Evolutionary conservation across 2,797 vertebrate genomes (phyloP).

Genomic region (Gephyroberyx darwinii): DNA sequence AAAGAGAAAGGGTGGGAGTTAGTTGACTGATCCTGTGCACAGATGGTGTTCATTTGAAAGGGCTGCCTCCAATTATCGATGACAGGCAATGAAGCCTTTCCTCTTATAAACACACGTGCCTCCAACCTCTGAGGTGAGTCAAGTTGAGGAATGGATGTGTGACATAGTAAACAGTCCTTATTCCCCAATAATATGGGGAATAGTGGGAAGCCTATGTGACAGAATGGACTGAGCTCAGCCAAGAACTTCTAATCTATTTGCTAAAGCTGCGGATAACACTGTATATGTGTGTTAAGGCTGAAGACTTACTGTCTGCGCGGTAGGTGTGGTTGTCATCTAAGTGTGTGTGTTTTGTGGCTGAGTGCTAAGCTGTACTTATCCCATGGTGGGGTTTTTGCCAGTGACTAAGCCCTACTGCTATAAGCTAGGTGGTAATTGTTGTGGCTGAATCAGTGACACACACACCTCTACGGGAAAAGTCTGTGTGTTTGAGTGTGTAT

Average conservation of each 20-base stretch:
- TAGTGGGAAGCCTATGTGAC: conserved; percentile 3
- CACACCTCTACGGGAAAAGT: background rate
- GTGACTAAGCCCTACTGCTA: too few relatives aligned
- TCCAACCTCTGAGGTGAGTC: conserved; percentile 17
- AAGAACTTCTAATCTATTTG: too few relatives aligned
- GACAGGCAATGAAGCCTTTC: conserved; percentile 13
- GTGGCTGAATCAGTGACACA: background rate
- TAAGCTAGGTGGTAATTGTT: too few relatives aligned
- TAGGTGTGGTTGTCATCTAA: conserved; percentile 41
- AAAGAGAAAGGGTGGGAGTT: background rate
- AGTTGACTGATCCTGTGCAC: conserved; percentile 29
- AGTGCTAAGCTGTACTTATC: background rate
- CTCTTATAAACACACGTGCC: conserved; percentile 7
- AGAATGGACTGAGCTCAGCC: background rate
- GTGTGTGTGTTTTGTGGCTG: conserved; percentile 1
- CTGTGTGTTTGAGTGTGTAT: too few relatives aligned
- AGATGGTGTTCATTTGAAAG: conserved; percentile 31
- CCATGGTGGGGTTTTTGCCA: background rate
- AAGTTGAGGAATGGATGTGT: conserved; percentile 34
- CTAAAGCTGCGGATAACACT: too few relatives aligned
- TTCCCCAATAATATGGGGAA: conserved; percentile 10
- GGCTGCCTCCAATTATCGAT: background rate
- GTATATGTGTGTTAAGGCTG: conserved; percentile 11
- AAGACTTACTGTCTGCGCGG: conserved; percentile 50
- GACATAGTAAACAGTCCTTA: conserved; percentile 21